Conservation (phyloP, 2,797 vertebrate genomes). For the Sarcophilus harrisii region DNA sequence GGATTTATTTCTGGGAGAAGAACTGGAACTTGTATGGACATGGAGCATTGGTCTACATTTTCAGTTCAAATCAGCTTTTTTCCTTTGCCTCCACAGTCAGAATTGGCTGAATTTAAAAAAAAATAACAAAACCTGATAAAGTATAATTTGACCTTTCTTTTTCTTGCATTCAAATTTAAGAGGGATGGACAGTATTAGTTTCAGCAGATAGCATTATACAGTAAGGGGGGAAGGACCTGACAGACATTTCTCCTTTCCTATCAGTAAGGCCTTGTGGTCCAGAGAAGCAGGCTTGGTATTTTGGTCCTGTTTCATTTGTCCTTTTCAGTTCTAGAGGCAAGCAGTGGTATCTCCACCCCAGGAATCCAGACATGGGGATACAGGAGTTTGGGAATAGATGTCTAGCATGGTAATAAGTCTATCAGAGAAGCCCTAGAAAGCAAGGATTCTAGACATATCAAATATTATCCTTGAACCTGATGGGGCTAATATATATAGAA, state of each 20-base stretch:
- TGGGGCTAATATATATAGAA: neutral
- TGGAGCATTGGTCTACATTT: neutral
- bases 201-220: neutral
- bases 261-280: neutral
- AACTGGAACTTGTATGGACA: neutral
- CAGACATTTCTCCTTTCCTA: neutral
- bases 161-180: neutral
- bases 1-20: neutral
- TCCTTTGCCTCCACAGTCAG: neutral
- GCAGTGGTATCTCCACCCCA: neutral
- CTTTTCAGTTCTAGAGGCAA: neutral
- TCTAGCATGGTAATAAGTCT: neutral
- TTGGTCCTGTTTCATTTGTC: neutral
- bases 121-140: neutral
- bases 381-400: neutral
- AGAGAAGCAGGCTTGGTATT: neutral
- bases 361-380: neutral
- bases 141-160: neutral
- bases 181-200: neutral
- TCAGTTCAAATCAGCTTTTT: neutral
- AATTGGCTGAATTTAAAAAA: neutral
- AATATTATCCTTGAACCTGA: neutral
- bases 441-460: neutral
- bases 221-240: neutral
- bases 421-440: neutral